A percentile compares a stretch with the other conserved stretches of the same genome.
These are phyloP conservation scores for Litocranius walleri DNA, from an alignment of 2,113 vertebrate genomes.

Conservation along the genomic window DNA sequence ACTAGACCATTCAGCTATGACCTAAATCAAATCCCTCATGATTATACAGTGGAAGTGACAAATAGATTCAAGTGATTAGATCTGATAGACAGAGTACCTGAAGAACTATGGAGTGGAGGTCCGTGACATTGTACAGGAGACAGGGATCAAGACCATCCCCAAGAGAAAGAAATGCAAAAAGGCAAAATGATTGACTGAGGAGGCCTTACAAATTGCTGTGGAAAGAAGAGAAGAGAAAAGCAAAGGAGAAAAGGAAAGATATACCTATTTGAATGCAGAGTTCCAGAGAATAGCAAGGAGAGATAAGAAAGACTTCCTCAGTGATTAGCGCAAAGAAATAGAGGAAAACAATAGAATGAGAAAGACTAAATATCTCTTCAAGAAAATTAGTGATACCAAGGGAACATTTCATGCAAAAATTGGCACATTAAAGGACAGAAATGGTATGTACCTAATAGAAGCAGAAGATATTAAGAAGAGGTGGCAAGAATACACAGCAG, in stretches of 20 bases:
- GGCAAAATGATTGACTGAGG: background rate
- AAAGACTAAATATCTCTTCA: background rate
- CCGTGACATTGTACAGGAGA: background rate
- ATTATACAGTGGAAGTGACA: background rate
- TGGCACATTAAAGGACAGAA: background rate
- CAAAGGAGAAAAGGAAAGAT: background rate
- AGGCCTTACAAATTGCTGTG: background rate
- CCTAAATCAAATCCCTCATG: background rate
- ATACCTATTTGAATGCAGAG: background rate
- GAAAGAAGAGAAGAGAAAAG: background rate
- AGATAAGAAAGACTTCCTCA: background rate
- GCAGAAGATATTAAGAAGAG: background rate
- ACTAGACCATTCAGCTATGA: background rate
- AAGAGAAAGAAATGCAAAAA: background rate
- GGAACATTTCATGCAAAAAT: background rate
- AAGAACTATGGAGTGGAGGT: background rate
- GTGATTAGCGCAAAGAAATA: background rate
- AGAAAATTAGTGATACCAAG: background rate
- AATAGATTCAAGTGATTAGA: background rate
- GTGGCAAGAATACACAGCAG: background rate
- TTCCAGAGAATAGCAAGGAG: background rate
- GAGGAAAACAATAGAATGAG: background rate
- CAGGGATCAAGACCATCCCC: background rate
- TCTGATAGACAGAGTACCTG: background rate
- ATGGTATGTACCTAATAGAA: background rate